These are phyloP conservation scores for Odobenus rosmarus DNA, from an alignment of 2,113 vertebrate genomes.

Conservation along the genomic window DNA sequence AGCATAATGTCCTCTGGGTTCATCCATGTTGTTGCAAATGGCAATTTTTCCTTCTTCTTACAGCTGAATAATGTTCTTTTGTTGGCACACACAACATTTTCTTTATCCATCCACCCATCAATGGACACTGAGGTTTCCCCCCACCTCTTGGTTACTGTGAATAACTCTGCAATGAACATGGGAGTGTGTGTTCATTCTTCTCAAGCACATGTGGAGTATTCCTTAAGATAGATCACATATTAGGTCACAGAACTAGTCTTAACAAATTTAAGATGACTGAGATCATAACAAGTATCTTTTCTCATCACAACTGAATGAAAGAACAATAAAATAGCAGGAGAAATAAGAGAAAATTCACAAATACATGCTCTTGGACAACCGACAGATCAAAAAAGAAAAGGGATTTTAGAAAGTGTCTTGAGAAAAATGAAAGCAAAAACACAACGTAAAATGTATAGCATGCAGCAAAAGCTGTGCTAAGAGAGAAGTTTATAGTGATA, in stretches of 20 bases:
- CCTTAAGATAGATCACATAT: accelerated
- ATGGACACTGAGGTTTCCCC: accelerated
- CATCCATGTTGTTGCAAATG: accelerated
- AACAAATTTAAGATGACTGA: not conserved
- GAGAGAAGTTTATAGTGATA: too few relatives aligned
- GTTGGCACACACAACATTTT: not conserved
- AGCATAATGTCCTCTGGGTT: accelerated
- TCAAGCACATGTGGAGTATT: accelerated
- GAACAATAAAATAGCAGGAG: not conserved
- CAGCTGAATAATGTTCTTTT: not conserved
- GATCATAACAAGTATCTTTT: not conserved
- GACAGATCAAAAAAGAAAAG: not conserved
- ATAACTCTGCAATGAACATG: accelerated
- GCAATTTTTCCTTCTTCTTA: not conserved
- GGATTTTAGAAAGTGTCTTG: not conserved
- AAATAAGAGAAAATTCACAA: not conserved
- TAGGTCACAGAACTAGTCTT: not conserved
- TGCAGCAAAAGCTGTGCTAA: not conserved
- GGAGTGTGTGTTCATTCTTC: accelerated
- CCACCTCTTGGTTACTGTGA: too few relatives aligned
- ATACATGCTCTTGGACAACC: too few relatives aligned
- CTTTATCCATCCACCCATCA: accelerated
- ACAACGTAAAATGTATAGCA: accelerated
- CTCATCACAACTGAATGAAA: not conserved
- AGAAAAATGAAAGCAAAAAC: not conserved